Base-by-base conservation (phyloP, 2,888 invertebrate genomes). In the Azorinus chamasolen region DNA sequence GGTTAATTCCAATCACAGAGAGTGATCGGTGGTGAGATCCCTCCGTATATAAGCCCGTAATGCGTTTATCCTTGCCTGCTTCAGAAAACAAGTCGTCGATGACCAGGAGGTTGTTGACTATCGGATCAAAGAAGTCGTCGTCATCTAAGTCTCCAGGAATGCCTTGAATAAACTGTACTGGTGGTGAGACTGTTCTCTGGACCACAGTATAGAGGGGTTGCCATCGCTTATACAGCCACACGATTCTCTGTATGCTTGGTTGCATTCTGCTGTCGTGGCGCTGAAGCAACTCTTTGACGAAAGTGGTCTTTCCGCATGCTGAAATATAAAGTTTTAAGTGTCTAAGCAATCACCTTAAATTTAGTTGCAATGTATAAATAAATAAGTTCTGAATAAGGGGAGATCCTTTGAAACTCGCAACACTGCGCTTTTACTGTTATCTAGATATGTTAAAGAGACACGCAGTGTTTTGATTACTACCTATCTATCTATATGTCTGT, bases 51-150 rank as follows among this genome's bases (percentile, higher is more conserved):
- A 51, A 25, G 4, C 25, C 58, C 12, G 58, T 58, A 20, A 58
- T 58, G 10, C 41, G 16, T 25, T 39, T 39, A 22, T 51, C 51
- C 20, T 51, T 51, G 20, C 22, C 51, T 5, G 22, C 25, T 24
- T 22, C 51, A 51, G 51, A 51, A 14, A 51, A 22, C 25, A 46
- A 46, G 20, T 46, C 46, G 46, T 46, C 20, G 46, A 46, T 46
- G 46, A 46, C 20, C 46, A 46, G 46, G 46, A 46, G 46, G 46
- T 46, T 51, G 51, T 51, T 46, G n/a, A 45, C 25, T 25, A 5
- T 25, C 24, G 51, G 25, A 50, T 61, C 61, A 61, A 61, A 61
- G 61, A 61, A 61, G 16, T 61, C 61, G 48, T 61, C 61, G 14
- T 61, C 61, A 18, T 61, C 61, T 48, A 61, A 48, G 32, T 48